Percentiles rank a stretch among this genome's conserved stretches.
phyloP scores from a whole-genome alignment of 2,797 vertebrate species.

The Poecilia picta region DNA sequence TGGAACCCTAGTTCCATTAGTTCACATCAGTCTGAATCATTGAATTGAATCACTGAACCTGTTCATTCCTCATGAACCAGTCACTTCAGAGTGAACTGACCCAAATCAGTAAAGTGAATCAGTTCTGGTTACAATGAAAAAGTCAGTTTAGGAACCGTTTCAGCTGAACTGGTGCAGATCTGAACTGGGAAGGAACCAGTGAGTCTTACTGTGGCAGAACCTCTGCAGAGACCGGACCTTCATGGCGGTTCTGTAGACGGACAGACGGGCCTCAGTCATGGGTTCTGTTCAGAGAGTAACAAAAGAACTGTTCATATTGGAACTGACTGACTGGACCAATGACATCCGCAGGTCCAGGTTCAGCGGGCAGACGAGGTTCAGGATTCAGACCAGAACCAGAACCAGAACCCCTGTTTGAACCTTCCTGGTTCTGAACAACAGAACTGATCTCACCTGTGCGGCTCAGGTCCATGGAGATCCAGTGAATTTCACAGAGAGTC shows the following conservation, averaged over 20 bases:
- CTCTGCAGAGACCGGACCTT: slow-evolving; percentile 86
- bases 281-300: slow-evolving; percentile 60
- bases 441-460: slow-evolving; percentile 49
- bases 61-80: neutral
- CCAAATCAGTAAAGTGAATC: too few relatives aligned
- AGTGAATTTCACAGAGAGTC: neutral
- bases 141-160: neutral
- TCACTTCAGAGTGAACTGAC: neutral
- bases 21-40: neutral
- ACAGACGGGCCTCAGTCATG: slow-evolving; percentile 73
- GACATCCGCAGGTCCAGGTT: neutral
- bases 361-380: neutral
- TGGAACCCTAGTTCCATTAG: too few relatives aligned
- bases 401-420: neutral
- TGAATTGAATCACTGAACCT: neutral
- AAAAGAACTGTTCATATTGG: neutral
- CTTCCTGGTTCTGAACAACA: neutral
- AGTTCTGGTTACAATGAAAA: neutral
- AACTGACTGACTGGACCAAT: neutral
- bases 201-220: slow-evolving; percentile 82
- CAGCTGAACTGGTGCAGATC: neutral
- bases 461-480: slow-evolving; percentile 62
- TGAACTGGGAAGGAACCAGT: neutral
- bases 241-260: slow-evolving; percentile 83
- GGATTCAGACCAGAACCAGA: neutral